Evolutionary conservation across 2,888 invertebrate genomes (phyloP).

Genomic region (Rhaphigaster nebulosa): DNA sequence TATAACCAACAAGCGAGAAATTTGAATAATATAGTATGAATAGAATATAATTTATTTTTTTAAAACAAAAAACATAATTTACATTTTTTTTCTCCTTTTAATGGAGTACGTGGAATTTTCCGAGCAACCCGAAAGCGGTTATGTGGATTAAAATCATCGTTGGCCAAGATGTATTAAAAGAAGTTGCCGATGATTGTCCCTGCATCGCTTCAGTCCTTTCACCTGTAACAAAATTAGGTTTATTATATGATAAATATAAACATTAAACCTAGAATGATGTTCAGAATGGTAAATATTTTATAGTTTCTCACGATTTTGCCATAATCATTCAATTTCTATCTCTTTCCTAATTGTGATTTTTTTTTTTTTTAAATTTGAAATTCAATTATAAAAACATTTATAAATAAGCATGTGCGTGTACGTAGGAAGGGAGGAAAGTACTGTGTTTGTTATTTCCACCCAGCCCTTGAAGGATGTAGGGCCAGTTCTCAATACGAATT

Average conservation of each 20-base stretch:
- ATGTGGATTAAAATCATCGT: not conserved
- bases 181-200: not conserved
- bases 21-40: not conserved
- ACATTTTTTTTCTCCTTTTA: not conserved
- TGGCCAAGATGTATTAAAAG: not conserved
- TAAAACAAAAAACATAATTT: not conserved
- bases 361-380: too few species aligned
- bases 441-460: not conserved
- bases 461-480: not conserved
- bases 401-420: too few species aligned
- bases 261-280: too few species aligned
- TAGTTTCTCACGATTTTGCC: too few species aligned
- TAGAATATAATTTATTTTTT: not conserved
- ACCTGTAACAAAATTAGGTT: constrained; percentile 28
- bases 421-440: not conserved
- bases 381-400: too few species aligned
- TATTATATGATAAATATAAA: too few species aligned
- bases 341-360: too few species aligned
- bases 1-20: not conserved
- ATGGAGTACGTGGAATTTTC: not conserved
- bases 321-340: too few species aligned
- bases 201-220: constrained; percentile 56
- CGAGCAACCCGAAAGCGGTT: not conserved
- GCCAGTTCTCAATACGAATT: not conserved
- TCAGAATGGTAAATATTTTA: too few species aligned